Evolutionary conservation across 2,113 vertebrate species (phyloP).

Genomic region (Hydropotes inermis): DNA sequence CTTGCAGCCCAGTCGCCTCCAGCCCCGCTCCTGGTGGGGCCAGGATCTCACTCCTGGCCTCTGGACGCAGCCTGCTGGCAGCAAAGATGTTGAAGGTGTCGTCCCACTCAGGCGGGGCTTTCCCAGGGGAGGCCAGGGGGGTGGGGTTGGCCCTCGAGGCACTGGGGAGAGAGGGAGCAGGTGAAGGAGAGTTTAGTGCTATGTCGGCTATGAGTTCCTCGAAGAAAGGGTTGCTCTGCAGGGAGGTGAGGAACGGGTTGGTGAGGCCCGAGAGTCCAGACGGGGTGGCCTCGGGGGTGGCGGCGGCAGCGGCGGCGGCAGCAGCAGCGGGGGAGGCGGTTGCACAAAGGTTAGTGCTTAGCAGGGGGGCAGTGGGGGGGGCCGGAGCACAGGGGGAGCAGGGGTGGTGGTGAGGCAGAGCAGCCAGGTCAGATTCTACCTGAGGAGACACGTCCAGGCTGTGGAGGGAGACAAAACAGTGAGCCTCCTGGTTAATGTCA

Average conservation of each 20-base stretch:
- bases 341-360: constrained; percentile 79
- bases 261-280: constrained; percentile 81
- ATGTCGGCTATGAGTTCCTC: constrained; percentile 85
- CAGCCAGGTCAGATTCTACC: constrained; percentile 88
- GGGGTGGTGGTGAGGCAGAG: constrained; percentile 75
- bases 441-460: constrained; percentile 94
- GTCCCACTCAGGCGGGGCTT: constrained; percentile 84
- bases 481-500: constrained; percentile 89
- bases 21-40: constrained; percentile 59
- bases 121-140: constrained; percentile 73
- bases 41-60: constrained; percentile 50
- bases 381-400: constrained; percentile 80
- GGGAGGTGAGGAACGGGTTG: constrained; percentile 90
- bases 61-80: constrained; percentile 85
- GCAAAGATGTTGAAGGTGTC: constrained; percentile 90
- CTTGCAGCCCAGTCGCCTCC: constrained; percentile 58
- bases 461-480: constrained; percentile 93
- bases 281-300: constrained; percentile 74
- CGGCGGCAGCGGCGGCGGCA: constrained; percentile 76
- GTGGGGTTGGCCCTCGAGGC: constrained; percentile 81
- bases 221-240: constrained; percentile 92
- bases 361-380: constrained; percentile 76
- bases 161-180: constrained; percentile 93
- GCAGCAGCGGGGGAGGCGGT: constrained; percentile 73
- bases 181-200: constrained; percentile 87